Percentiles rank a stretch among this genome's conserved stretches.
phyloP scores from a whole-genome alignment of 2,888 invertebrate species.

The Girardia tigrina region DNA sequence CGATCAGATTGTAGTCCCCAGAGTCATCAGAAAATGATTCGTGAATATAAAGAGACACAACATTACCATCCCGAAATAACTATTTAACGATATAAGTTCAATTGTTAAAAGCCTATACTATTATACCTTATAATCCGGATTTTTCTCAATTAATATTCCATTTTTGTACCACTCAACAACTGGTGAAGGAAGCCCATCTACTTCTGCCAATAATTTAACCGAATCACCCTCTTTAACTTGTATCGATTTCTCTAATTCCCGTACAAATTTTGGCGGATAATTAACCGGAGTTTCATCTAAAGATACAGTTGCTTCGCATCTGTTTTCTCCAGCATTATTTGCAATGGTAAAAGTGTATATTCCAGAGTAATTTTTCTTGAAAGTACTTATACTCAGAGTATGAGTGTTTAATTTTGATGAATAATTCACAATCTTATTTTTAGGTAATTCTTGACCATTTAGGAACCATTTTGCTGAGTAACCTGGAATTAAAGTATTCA shows the following conservation, averaged over 20 bases:
- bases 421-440: neutral
- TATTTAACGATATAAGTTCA: neutral
- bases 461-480: neutral
- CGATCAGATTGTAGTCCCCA: slow-evolving; percentile 54
- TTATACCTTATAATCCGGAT: slow-evolving; percentile 52
- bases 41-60: slow-evolving; percentile 71
- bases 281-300: neutral
- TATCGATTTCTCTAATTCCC: slow-evolving; percentile 1
- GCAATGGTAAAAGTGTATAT: neutral
- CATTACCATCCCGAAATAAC: slow-evolving; percentile 56
- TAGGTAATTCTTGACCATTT: neutral
- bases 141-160: slow-evolving; percentile 56
- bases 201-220: slow-evolving; percentile 36
- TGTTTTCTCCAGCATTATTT: neutral
- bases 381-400: neutral
- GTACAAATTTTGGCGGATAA: neutral
- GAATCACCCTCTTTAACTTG: slow-evolving; percentile 56
- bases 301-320: neutral
- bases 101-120: neutral
- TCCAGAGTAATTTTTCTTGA: neutral
- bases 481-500: neutral
- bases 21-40: slow-evolving; percentile 98
- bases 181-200: slow-evolving; percentile 45
- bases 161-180: slow-evolving; percentile 59
- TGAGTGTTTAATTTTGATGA: slow-evolving; percentile 12